Evolutionary conservation across 2,113 vertebrate genomes (phyloP).

Genomic region (Lagopus muta): DNA sequence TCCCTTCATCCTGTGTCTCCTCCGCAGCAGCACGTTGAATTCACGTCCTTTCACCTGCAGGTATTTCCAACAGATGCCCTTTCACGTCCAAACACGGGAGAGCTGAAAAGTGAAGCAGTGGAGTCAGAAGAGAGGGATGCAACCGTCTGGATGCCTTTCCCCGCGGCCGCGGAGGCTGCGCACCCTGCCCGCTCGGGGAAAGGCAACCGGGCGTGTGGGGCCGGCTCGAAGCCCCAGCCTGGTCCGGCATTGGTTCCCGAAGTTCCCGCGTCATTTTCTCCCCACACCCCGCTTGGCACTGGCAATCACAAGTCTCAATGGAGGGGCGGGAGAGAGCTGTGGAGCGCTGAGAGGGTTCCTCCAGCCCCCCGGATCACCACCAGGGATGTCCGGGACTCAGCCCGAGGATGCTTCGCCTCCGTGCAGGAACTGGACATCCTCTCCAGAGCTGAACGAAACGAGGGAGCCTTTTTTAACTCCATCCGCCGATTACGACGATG

Average conservation of each 20-base stretch:
- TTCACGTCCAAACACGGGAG: not conserved
- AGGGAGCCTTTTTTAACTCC: constrained; percentile 72
- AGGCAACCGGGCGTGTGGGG: constrained; percentile 41
- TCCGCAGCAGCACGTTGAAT: not conserved
- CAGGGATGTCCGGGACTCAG: constrained; percentile 84
- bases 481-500: constrained; percentile 88
- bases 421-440: constrained; percentile 82
- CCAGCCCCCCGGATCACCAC: not conserved
- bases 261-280: constrained; percentile 77
- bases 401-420: constrained; percentile 67
- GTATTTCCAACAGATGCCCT: not conserved
- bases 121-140: not conserved
- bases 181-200: not conserved
- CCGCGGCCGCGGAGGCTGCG: not conserved
- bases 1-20: not conserved
- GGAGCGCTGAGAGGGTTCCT: constrained; percentile 48
- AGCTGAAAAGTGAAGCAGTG: not conserved
- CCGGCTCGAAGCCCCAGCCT: constrained; percentile 39
- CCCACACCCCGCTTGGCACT: constrained; percentile 46
- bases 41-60: not conserved
- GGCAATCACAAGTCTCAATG: constrained; percentile 66
- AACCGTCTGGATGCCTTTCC: not conserved
- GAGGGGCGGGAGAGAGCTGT: constrained; percentile 57
- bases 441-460: constrained; percentile 79
- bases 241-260: constrained; percentile 72